Evolutionary conservation across 2,888 invertebrate genomes (phyloP).

Genomic region (Dasypolia templi): DNA sequence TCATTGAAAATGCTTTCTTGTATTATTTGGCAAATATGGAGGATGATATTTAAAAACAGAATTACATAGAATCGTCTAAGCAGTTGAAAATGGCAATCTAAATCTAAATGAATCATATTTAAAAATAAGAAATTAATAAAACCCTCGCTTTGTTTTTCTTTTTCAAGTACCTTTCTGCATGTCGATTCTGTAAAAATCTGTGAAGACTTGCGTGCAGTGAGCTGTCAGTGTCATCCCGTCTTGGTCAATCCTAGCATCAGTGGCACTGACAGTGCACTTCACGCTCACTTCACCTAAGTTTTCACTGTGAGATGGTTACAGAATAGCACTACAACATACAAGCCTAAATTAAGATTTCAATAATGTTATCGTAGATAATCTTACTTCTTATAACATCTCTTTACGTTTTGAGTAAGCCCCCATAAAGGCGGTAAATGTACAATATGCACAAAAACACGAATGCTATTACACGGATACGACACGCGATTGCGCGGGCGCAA

Average conservation of each 20-base stretch:
- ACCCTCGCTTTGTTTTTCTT: background rate
- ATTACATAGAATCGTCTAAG: background rate
- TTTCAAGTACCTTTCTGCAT: background rate
- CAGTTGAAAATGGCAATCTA: background rate
- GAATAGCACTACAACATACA: no score
- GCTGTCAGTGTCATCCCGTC: no score
- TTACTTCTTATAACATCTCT: background rate
- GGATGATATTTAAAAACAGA: background rate
- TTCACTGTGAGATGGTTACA: no score
- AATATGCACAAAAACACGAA: conserved; percentile 33
- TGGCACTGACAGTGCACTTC: no score
- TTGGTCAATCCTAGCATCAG: no score
- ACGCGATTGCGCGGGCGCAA: conserved; percentile 51
- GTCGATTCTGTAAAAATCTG: no score
- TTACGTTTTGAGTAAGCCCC: background rate
- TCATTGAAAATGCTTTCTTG: background rate
- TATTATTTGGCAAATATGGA: background rate
- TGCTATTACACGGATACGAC: conserved; percentile 45
- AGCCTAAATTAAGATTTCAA: background rate
- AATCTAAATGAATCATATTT: background rate
- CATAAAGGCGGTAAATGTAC: conserved; percentile 27
- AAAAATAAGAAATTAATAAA: background rate
- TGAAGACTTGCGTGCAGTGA: no score
- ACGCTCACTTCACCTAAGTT: no score
- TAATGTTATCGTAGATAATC: background rate